phyloP scores from a whole-genome alignment of 1,140 invertebrate genomes.

The Drosophila lacteicornis region DNA sequence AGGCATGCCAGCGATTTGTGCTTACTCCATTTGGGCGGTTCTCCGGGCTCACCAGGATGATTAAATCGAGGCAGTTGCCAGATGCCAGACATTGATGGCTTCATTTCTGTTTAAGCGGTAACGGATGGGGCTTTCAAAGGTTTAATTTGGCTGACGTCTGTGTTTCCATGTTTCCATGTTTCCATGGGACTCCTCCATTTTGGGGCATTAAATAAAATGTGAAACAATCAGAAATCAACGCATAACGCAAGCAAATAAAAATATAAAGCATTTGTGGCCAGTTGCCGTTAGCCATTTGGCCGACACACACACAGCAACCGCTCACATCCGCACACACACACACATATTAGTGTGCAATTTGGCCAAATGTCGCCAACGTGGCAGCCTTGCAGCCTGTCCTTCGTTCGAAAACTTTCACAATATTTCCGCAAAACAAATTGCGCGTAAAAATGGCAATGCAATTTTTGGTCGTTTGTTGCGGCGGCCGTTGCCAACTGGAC shows the following conservation, averaged over 20 bases:
- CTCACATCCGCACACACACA: slow-evolving; percentile 31
- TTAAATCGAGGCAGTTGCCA: slow-evolving; percentile 68
- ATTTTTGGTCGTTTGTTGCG: slow-evolving; percentile 82
- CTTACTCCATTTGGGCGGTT: slow-evolving; percentile 78
- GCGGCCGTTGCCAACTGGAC: slow-evolving; percentile 80
- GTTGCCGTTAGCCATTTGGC: slow-evolving; percentile 69
- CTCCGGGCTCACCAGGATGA: slow-evolving; percentile 53
- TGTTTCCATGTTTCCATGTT: slow-evolving; percentile 9
- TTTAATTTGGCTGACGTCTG: slow-evolving; percentile 22
- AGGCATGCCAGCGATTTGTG: slow-evolving; percentile 74
- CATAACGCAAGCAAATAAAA: slow-evolving; percentile 76
- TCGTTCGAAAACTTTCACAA: slow-evolving; percentile 74
- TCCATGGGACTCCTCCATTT: slow-evolving; percentile 4
- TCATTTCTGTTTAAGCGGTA: slow-evolving; percentile 42
- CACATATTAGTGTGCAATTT: slow-evolving; percentile 79
- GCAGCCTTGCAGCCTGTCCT: slow-evolving; percentile 75
- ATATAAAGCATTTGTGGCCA: slow-evolving; percentile 75
- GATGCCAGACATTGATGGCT: slow-evolving; percentile 57
- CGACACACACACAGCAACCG: slow-evolving; percentile 15
- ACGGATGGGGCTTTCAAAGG: slow-evolving; percentile 18
- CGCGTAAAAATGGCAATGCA: slow-evolving; percentile 83
- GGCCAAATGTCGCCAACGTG: slow-evolving; percentile 81
- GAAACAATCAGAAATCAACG: slow-evolving; percentile 82
- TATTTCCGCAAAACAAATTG: slow-evolving; percentile 83
- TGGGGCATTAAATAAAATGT: slow-evolving; percentile 76